Base-by-base conservation (phyloP, 2,113 vertebrate genomes). In the Romanogobio albipinnatus region DNA sequence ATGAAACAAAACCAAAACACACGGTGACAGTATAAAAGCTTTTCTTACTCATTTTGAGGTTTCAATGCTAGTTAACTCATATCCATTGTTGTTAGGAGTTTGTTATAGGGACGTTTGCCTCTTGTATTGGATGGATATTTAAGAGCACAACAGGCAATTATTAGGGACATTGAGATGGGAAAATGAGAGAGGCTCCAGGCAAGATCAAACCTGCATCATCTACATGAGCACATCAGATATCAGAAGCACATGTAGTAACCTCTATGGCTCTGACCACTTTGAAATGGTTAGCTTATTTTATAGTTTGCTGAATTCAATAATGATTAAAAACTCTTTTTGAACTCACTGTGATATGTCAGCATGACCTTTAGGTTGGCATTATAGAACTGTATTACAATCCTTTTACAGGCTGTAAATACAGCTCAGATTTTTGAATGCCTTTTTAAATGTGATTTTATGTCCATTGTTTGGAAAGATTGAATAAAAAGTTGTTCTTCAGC, bases 281-380 rank as follows among this genome's bases (percentile, higher is more conserved):
- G 51, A 33, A 11, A 77, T 14, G 29, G 76, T 22, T 33, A 9
- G 15, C 47, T 56, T 9, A 76, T 76, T 58, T 76, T 39, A 58
- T 51, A 76, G 29, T 61, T 45, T 78, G 5, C 75, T 39, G 56
- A 53, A 56, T 24, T 39, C 17, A 24, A 43, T 51, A 76, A 24
- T 43, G 51, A 36, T 33, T 49, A 36, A 26, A 81, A 66, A 51
- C 62, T 36, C 14, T 81, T 53, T 17, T 80, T 15, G n/a, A 62
- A 47, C n/a, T 26, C 17, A 7, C 14, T 68, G 4, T 47, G 26
- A 62, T 19, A 64, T 64, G n/a, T 14, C 59, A 80, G 77, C 4
- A 5, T 62, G 58, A 80, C 77, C 79, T 81, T 81, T 81, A 24
- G 17, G 43, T 68, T 64, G 59, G 11, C 2, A 14, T 15, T 79